Conservation (phyloP, 1,140 invertebrate species). For the Drosophila saltans region DNA sequence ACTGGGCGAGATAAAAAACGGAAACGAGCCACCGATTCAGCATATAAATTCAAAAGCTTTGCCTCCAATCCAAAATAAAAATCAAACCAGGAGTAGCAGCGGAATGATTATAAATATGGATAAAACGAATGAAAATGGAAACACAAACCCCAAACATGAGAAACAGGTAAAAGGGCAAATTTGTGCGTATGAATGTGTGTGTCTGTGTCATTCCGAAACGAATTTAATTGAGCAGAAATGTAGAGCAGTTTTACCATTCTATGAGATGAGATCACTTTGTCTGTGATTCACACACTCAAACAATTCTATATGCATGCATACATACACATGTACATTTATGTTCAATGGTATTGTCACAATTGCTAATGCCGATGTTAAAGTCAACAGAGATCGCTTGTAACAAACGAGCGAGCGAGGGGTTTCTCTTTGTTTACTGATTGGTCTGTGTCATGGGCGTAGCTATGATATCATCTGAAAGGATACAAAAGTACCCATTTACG, state of each 20-base stretch:
- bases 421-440: not conserved
- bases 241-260: slow-evolving; percentile 20
- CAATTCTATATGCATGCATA: slow-evolving; percentile 4
- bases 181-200: not conserved
- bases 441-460: slow-evolving; percentile 5
- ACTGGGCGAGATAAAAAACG: slow-evolving; percentile 47
- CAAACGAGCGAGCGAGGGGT: not conserved
- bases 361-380: slow-evolving; percentile 7
- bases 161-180: slow-evolving; percentile 35
- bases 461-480: not conserved
- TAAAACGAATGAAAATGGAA: slow-evolving; percentile 39
- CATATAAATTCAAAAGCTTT: slow-evolving; percentile 13
- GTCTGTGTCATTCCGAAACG: not conserved
- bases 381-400: not conserved
- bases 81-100: slow-evolving; percentile 8
- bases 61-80: slow-evolving; percentile 21
- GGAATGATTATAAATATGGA: slow-evolving; percentile 23
- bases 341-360: slow-evolving; percentile 13
- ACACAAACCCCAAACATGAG: slow-evolving; percentile 37
- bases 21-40: slow-evolving; percentile 20
- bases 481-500: too few species aligned
- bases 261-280: slow-evolving; percentile 32
- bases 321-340: not conserved
- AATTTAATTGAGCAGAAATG: slow-evolving; percentile 14
- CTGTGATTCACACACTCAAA: slow-evolving; percentile 3